phyloP scores from a whole-genome alignment of 2,888 invertebrate species.

The Tanypteryx hageni region DNA sequence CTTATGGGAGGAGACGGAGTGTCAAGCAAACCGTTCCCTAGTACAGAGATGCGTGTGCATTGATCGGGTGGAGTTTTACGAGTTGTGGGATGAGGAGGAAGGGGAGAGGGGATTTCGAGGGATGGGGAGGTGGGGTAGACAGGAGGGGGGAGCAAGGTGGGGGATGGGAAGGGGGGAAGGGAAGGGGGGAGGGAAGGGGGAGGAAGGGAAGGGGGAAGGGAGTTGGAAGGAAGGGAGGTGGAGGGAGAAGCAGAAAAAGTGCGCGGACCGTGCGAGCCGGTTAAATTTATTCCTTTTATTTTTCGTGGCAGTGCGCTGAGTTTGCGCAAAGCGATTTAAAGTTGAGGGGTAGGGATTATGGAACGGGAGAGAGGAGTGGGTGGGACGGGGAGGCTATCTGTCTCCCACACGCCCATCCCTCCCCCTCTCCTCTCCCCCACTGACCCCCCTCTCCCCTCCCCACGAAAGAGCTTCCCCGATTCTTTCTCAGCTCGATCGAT shows the following conservation, averaged over 20 bases:
- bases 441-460: background rate
- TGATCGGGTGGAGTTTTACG: no score
- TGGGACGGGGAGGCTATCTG: background rate
- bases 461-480: background rate
- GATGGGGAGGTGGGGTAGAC: background rate
- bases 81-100: no score
- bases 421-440: background rate
- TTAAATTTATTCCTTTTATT: background rate
- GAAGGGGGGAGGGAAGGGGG: background rate
- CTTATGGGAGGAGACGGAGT: no score
- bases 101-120: no score
- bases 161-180: background rate
- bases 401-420: background rate
- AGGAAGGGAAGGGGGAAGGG: background rate
- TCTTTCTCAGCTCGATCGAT: conserved; percentile 28
- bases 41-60: no score
- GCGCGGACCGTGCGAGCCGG: conserved; percentile 3
- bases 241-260: conserved; percentile 21
- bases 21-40: no score
- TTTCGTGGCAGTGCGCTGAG: conserved; percentile 37
- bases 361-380: background rate
- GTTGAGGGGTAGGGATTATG: conserved; percentile 3
- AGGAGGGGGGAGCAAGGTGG: background rate
- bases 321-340: conserved; percentile 40
- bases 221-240: background rate